A percentile compares a stretch with the other conserved stretches of the same genome.
Evolutionary conservation across 2,888 invertebrate genomes (phyloP).

Genomic region (Rhyacophila evoluta): DNA sequence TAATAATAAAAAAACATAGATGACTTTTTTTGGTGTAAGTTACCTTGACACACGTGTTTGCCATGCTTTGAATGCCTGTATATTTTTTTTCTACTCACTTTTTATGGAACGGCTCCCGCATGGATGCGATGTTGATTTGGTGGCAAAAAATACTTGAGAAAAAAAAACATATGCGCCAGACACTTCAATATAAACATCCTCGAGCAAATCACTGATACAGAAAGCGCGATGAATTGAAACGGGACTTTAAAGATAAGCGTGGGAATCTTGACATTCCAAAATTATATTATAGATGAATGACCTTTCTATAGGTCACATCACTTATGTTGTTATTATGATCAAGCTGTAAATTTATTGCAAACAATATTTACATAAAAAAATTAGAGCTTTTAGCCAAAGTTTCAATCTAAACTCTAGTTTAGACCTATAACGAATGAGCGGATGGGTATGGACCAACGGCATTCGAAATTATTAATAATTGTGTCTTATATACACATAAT

Average conservation of each 20-base stretch:
- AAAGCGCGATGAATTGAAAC: not conserved
- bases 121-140: conserved; percentile 12
- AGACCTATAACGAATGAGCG: too few species aligned
- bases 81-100: not conserved
- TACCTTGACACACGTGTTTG: conserved; percentile 16
- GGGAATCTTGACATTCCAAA: not conserved
- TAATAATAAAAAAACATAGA: too few species aligned
- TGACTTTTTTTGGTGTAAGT: not conserved
- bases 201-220: not conserved
- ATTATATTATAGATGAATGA: not conserved
- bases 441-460: too few species aligned
- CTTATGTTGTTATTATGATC: too few species aligned
- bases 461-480: too few species aligned
- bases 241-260: not conserved
- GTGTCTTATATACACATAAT: too few species aligned
- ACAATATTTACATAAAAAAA: too few species aligned
- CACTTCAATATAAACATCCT: not conserved
- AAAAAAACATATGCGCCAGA: not conserved
- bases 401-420: too few species aligned
- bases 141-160: not conserved
- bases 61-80: too few species aligned
- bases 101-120: conserved; percentile 14
- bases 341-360: too few species aligned
- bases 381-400: too few species aligned
- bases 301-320: not conserved